A percentile compares a stretch with the other conserved stretches of the same genome.
phyloP scores from a whole-genome alignment of 2,113 vertebrate genomes.

The Heterocephalus glaber region DNA sequence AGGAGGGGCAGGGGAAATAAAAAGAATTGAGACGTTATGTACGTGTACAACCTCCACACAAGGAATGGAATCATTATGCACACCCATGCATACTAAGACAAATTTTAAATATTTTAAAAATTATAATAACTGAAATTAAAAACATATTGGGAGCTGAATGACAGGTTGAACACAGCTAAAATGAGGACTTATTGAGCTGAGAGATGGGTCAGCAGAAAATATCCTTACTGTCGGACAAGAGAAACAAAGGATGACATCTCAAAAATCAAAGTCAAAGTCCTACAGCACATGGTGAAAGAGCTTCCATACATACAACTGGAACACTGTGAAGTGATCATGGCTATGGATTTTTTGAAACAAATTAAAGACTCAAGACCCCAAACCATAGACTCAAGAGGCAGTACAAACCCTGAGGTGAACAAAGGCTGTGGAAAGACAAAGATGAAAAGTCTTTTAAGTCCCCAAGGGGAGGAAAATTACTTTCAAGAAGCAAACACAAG shows the following conservation, averaged over 20 bases:
- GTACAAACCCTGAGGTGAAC: not conserved
- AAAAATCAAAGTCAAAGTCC: not conserved
- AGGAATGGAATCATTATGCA: not conserved
- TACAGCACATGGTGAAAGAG: not conserved
- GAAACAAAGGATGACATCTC: not conserved
- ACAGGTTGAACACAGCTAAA: not conserved
- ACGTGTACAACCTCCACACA: not conserved
- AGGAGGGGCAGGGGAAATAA: not conserved
- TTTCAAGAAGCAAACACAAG: not conserved
- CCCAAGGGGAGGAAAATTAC: not conserved
- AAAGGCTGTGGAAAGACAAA: not conserved
- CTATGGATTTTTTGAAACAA: not conserved
- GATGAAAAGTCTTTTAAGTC: not conserved
- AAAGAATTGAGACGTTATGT: not conserved
- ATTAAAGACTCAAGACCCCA: not conserved
- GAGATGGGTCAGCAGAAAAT: not conserved
- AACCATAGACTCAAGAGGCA: not conserved
- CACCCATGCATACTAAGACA: not conserved
- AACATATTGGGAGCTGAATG: not conserved
- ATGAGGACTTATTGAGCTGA: not conserved
- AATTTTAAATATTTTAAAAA: not conserved
- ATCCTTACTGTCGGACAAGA: not conserved
- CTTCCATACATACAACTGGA: not conserved
- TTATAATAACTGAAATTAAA: conserved; percentile 4
- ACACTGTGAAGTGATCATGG: not conserved